Evolutionary conservation across 2,888 invertebrate genomes (phyloP).

Genomic region (Sipha maydis): DNA sequence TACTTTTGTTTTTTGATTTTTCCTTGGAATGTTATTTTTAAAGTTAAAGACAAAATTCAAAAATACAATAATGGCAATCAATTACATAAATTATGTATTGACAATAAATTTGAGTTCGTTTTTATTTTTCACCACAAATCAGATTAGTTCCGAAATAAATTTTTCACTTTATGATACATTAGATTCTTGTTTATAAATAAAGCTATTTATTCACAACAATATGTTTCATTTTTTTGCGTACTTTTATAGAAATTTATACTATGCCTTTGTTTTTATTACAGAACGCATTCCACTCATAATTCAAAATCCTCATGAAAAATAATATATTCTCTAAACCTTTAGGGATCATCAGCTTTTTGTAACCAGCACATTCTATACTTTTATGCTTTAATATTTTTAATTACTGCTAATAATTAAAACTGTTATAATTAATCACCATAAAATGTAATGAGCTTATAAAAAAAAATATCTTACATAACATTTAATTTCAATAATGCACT

Average conservation of each 20-base stretch:
- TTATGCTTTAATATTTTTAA: not conserved
- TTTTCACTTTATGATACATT: not conserved
- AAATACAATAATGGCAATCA: no score
- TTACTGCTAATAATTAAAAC: slow-evolving; percentile 6
- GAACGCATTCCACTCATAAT: slow-evolving; percentile 13
- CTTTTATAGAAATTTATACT: slow-evolving; percentile 12
- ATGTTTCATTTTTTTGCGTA: not conserved
- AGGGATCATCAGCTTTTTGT: not conserved
- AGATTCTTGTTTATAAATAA: not conserved
- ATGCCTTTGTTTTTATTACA: slow-evolving; percentile 19
- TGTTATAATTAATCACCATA: slow-evolving; percentile 16
- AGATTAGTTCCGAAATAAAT: not conserved
- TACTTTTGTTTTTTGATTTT: no score
- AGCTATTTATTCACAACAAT: not conserved
- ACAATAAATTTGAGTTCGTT: not conserved
- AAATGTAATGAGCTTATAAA: not conserved
- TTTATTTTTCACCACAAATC: not conserved
- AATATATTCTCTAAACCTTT: not conserved
- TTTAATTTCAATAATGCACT: slow-evolving; percentile 6
- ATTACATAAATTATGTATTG: no score
- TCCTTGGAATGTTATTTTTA: no score
- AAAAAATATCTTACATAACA: not conserved
- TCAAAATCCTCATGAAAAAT: slow-evolving; percentile 5
- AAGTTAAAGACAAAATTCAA: no score
- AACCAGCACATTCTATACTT: not conserved